Conservation (phyloP, 2,888 invertebrate species). For the Loripinus fragilis region DNA sequence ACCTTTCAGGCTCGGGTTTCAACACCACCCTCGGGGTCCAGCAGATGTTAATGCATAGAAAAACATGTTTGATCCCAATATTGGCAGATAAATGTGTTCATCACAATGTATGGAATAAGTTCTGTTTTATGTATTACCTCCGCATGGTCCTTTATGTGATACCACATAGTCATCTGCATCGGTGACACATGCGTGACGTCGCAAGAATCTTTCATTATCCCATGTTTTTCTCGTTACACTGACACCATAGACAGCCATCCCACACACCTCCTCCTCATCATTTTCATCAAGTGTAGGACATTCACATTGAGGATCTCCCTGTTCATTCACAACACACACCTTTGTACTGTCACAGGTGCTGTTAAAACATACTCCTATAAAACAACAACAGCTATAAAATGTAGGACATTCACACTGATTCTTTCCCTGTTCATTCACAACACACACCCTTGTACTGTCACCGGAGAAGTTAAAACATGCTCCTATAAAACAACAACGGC, state of each 20-base stretch:
- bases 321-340: slow-evolving; percentile 49
- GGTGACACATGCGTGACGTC: slow-evolving; percentile 48
- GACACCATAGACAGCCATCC: slow-evolving; percentile 20
- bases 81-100: too few relatives aligned
- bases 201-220: slow-evolving; percentile 60
- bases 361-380: slow-evolving; percentile 56
- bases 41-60: too few relatives aligned
- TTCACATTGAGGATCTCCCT: slow-evolving; percentile 45
- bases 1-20: too few relatives aligned
- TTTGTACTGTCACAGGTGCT: slow-evolving; percentile 35
- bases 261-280: slow-evolving; percentile 63
- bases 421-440: slow-evolving; percentile 28
- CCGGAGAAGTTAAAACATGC: slow-evolving; percentile 51
- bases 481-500: slow-evolving; percentile 43
- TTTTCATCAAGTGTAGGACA: slow-evolving; percentile 62
- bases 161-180: slow-evolving; percentile 42
- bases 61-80: too few relatives aligned
- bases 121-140: slow-evolving; percentile 48
- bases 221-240: slow-evolving; percentile 42
- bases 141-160: slow-evolving; percentile 59
- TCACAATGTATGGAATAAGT: too few relatives aligned
- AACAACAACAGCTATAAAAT: too few relatives aligned
- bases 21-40: too few relatives aligned
- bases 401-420: slow-evolving; percentile 62
- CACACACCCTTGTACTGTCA: slow-evolving; percentile 49